Evolutionary conservation across 2,797 vertebrate species (phyloP).

Genomic region (Melanitta fusca): DNA sequence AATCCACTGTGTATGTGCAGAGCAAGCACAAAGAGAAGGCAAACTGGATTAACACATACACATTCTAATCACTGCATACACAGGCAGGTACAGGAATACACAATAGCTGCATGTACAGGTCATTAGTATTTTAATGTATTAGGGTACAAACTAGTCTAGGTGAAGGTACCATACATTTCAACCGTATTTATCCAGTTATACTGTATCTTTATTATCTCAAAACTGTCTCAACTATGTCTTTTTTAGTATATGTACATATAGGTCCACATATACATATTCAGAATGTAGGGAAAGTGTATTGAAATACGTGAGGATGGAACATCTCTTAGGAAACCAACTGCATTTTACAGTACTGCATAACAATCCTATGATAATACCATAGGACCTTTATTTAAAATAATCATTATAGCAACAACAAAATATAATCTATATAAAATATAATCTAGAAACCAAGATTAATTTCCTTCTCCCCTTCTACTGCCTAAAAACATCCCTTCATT

Average conservation of each 20-base stretch:
- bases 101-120: neutral
- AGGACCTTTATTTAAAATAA: neutral
- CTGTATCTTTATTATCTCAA: neutral
- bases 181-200: neutral
- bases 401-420: neutral
- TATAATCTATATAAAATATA: neutral
- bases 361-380: rapidly evolving
- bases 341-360: neutral
- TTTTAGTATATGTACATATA: neutral
- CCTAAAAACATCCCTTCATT: neutral
- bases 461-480: neutral
- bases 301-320: neutral
- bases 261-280: neutral
- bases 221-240: neutral
- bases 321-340: neutral
- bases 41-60: conserved; percentile 10
- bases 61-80: neutral
- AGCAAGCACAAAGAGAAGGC: conserved; percentile 24
- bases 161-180: neutral
- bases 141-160: neutral
- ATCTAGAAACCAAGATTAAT: neutral
- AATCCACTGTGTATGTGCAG: conserved; percentile 14
- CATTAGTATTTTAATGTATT: neutral
- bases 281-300: neutral
- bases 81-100: conserved; percentile 18